Base-by-base conservation (phyloP, 2,888 invertebrate species). In the Acanthosoma haemorrhoidale region DNA sequence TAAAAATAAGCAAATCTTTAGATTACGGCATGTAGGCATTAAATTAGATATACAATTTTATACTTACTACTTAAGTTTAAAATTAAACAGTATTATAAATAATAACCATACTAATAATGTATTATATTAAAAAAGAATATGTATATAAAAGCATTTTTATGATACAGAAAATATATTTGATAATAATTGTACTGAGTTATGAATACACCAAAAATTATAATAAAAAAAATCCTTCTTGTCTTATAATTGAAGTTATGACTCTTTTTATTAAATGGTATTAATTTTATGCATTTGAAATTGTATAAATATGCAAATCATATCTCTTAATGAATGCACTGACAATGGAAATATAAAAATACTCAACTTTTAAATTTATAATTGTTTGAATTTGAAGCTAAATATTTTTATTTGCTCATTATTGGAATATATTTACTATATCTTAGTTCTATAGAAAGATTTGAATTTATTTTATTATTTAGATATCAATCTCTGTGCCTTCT, bases 261-360 rank as follows among this genome's bases (percentile, higher is more conserved):
- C 18, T n/a, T n/a, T 21, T 43, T 43, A 51, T 51, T 51, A 25
- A 13, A 51, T 51, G 29, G 51, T n/a, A 8, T 25, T 51, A 25
- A 21, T 25, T 13, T 25, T 51, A 13, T 51, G 51, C 6, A 51
- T 59, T 59, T 32, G 61, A 6, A 36, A 36, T 38, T 36, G 36
- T 38, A 21, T 38, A 16, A 36, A n/a, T 68, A 69, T 69, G 64
- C 61, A 63, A 32, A 39, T 16, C 29, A 59, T 68, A 68, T 71
- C 68, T 57, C 57, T 68, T 60, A 68, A 58, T 69, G 34, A 69
- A 61, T 69, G 69, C 71, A 71, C 69, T 71, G 71, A 71, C 71
- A 71, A 69, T 71, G 69, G 34, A 69, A 71, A 38, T 25, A 25
- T 51, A 25, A 51, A 51, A 51, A 25, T 5, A 25, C 29, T 25